Percentiles rank a stretch among this genome's conserved stretches.
Evolutionary conservation across 92 coral and sea anemone species (phyloP).

Genomic region (Pocillopora grandis): DNA sequence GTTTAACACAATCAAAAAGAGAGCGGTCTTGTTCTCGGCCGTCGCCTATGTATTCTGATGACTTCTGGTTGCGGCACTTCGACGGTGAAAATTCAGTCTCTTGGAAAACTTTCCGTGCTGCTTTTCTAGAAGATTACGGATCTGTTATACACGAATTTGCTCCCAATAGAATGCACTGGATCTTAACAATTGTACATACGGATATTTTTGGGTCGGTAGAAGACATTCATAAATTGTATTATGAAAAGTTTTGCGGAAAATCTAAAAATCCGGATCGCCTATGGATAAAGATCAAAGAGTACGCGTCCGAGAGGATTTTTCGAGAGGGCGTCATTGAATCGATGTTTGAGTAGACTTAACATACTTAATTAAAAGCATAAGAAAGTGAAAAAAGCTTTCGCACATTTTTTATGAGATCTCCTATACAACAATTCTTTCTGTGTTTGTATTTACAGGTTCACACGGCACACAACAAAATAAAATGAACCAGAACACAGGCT

Average conservation of each 20-base stretch:
- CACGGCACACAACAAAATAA: background rate
- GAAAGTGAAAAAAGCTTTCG: background rate
- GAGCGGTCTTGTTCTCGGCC: slow-evolving; percentile 9
- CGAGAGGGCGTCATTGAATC: slow-evolving; percentile 74
- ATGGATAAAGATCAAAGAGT: slow-evolving; percentile 60
- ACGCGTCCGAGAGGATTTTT: slow-evolving; percentile 69
- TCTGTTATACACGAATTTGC: slow-evolving; percentile 56
- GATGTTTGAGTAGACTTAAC: slow-evolving; percentile 44
- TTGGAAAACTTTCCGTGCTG: slow-evolving; percentile 62
- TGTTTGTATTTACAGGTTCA: background rate
- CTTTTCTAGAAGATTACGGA: slow-evolving; percentile 67
- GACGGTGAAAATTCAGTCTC: slow-evolving; percentile 25
- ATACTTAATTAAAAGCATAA: background rate
- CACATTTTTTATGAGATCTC: background rate
- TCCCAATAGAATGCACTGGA: slow-evolving; percentile 65
- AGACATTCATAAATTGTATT: slow-evolving; percentile 53
- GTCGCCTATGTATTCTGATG: slow-evolving; percentile 27
- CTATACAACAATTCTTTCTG: background rate
- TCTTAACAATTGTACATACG: slow-evolving; percentile 57
- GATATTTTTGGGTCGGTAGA: slow-evolving; percentile 62
- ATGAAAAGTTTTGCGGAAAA: slow-evolving; percentile 64
- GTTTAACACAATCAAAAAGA: slow-evolving; percentile 9
- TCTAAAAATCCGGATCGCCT: slow-evolving; percentile 51
- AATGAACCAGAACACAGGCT: background rate
- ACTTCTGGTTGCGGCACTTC: slow-evolving; percentile 70